Evolutionary conservation across 1,140 invertebrate species (phyloP), one percentile per base, ranked within the genome.

Genomic region (Pseudachorutes palmiensis): DNA sequence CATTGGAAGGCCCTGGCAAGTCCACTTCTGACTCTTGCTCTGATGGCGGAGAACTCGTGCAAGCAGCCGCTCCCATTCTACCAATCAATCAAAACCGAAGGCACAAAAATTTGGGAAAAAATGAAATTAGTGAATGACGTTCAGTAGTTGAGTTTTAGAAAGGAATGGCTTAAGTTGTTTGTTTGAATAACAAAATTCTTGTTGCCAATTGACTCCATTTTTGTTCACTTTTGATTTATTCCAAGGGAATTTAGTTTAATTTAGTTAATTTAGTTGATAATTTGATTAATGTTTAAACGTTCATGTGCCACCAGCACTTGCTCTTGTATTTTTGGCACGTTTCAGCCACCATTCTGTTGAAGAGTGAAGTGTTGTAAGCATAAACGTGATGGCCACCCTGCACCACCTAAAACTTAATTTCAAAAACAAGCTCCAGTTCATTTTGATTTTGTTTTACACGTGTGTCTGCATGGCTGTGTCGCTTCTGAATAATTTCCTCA

Each of bases 341-440:
- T 72, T 88, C 86, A 36, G 84, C 76, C 12, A 96, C 87, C 57
- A 88, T 83, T 74, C 86, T 83, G 79, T 97, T 97, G 78, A 98
- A 98, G 51, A 84, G 79, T 45, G 92, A 88, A 48, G 87, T 85
- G 77, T 88, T 89, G 75, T 98, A 95, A 1, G 94, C 89, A 79
- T 97, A 97, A 12, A 98, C 87, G 79, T 98, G 94, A 80, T 98
- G 95, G 3, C 95, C 94, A 33, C 94, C 93, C 64, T 84, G 82
- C 61, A 98, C 89, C 1, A 93, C 82, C 90, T 96, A 75, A 9
- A 36, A 66, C n/a, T n/a, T n/a, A n/a, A n/a, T n/a, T n/a, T n/a
- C n/a, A n/a, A n/a, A n/a, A n/a, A n/a, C n/a, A n/a, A n/a, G n/a
- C n/a, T n/a, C n/a, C n/a, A n/a, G n/a, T n/a, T n/a, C n/a, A n/a